Evolutionary conservation across 2,113 vertebrate genomes (phyloP).

Genomic region (Synchiropus splendidus): DNA sequence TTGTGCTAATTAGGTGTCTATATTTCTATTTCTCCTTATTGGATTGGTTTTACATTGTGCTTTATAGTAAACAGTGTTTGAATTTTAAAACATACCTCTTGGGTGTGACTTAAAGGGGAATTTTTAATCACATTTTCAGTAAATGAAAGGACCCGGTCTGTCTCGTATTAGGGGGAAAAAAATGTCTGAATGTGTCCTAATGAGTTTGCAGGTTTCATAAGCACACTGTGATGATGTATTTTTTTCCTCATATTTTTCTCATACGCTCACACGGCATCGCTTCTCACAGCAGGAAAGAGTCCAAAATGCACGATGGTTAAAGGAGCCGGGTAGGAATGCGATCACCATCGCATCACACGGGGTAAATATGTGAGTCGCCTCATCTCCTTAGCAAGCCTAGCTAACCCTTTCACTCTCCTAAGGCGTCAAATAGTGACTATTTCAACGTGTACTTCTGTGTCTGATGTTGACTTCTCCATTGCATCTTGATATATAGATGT

Average conservation of each 20-base stretch:
- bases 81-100: slow-evolving; percentile 74
- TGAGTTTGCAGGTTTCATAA: slow-evolving; percentile 68
- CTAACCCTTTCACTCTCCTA: no score
- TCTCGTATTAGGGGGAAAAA: slow-evolving; percentile 17
- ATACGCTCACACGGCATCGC: slow-evolving; percentile 38
- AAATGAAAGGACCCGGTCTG: slow-evolving; percentile 64
- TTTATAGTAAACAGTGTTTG: slow-evolving; percentile 72
- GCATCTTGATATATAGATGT: no score
- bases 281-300: slow-evolving; percentile 69
- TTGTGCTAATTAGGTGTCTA: slow-evolving; percentile 68
- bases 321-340: slow-evolving; percentile 4
- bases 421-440: no score
- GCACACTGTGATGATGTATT: slow-evolving; percentile 55
- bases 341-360: slow-evolving; percentile 30
- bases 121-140: slow-evolving; percentile 65
- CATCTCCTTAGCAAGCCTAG: no score
- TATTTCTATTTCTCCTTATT: slow-evolving; percentile 68
- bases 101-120: slow-evolving; percentile 72
- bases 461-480: no score
- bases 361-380: no score
- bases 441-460: no score
- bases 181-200: slow-evolving; percentile 56
- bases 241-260: slow-evolving; percentile 44
- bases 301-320: slow-evolving; percentile 45
- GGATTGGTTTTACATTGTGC: slow-evolving; percentile 68